These are phyloP conservation scores for Zootermopsis nevadensis DNA, from an alignment of 2,888 invertebrate genomes.

Conservation along the genomic window DNA sequence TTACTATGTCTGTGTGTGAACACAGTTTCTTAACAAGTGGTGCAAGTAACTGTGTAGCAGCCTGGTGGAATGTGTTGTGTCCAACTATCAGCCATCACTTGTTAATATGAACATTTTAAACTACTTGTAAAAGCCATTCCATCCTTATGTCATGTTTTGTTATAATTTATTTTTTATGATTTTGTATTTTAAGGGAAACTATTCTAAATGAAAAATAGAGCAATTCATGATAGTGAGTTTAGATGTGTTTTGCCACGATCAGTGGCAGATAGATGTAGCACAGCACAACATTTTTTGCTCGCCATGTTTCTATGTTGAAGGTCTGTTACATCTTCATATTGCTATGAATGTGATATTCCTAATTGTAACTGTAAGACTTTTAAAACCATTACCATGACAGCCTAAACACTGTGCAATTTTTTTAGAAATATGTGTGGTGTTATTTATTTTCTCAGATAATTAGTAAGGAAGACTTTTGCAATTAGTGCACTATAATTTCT, in stretches of 20 bases:
- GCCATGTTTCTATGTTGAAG: not conserved
- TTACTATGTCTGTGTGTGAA: no score
- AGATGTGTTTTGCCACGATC: not conserved
- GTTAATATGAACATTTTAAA: slow-evolving; percentile 5
- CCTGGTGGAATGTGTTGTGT: no score
- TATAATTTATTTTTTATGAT: slow-evolving; percentile 28
- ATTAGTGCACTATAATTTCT: slow-evolving; percentile 6
- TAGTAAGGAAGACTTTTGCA: not conserved
- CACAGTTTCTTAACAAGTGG: no score
- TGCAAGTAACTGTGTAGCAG: no score
- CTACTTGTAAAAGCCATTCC: slow-evolving; percentile 14
- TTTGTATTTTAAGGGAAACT: slow-evolving; percentile 12
- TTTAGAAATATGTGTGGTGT: not conserved
- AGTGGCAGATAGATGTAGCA: not conserved
- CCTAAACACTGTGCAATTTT: slow-evolving; percentile 25
- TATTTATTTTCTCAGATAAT: slow-evolving; percentile 9
- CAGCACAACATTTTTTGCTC: not conserved
- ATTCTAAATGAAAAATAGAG: not conserved
- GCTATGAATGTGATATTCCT: slow-evolving; percentile 18
- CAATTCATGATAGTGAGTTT: not conserved
- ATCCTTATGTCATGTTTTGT: slow-evolving; percentile 26
- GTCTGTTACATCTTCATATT: not conserved
- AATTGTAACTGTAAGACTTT: slow-evolving; percentile 9
- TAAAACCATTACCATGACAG: slow-evolving; percentile 20
- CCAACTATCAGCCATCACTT: not conserved